These are phyloP conservation scores for Limenitis camilla DNA, from an alignment of 2,888 invertebrate species.

Conservation along the genomic window DNA sequence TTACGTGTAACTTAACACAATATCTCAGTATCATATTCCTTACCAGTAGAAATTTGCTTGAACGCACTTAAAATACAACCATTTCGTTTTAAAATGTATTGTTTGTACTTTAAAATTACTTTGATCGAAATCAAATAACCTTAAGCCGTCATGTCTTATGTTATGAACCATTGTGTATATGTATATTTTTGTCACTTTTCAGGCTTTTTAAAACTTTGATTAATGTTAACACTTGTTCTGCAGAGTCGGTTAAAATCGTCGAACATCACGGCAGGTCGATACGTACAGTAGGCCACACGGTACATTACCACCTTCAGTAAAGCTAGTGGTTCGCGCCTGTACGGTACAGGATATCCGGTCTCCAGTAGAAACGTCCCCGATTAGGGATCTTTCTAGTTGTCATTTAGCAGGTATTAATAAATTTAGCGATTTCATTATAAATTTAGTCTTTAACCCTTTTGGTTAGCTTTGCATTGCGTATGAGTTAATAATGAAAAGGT, in stretches of 20 bases:
- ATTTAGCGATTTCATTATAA: background rate
- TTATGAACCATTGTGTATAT: background rate
- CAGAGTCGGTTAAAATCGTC: constrained; percentile 39
- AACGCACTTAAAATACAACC: no score
- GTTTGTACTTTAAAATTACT: no score
- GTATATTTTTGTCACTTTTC: constrained; percentile 36
- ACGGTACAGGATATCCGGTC: constrained; percentile 16
- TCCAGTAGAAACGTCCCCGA: constrained; percentile 23
- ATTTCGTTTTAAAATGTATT: no score
- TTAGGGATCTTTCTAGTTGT: constrained; percentile 25
- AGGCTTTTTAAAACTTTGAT: constrained; percentile 38
- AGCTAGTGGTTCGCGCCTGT: constrained; percentile 14
- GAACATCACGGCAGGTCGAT: constrained; percentile 39
- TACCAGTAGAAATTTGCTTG: no score
- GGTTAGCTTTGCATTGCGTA: background rate
- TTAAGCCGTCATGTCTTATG: background rate
- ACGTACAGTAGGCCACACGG: constrained; percentile 22
- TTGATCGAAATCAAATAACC: background rate
- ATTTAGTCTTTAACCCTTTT: background rate
- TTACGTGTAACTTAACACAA: no score
- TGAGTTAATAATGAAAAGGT: background rate
- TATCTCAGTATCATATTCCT: no score
- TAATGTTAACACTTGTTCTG: constrained; percentile 49
- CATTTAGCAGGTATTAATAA: constrained; percentile 21
- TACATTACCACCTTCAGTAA: constrained; percentile 25